Evolutionary conservation across 2,113 vertebrate genomes (phyloP).

Genomic region (Hipposideros armiger): DNA sequence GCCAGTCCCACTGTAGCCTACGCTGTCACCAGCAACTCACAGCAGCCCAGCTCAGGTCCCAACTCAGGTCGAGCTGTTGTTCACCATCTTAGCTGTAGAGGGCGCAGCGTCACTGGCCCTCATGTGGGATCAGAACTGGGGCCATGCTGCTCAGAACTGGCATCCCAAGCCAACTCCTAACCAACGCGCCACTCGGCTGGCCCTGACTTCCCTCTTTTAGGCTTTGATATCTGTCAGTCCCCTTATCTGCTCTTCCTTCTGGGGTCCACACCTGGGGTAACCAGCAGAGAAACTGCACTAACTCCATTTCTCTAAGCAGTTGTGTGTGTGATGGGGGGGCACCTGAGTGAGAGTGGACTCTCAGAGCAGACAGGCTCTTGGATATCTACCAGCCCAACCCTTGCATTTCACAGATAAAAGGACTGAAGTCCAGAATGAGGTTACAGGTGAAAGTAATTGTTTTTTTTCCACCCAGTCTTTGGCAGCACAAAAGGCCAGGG

Average conservation of each 20-base stretch:
- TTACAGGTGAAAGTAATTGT: constrained; percentile 13
- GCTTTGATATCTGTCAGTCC: background rate
- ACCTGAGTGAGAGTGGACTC: background rate
- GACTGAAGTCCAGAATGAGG: background rate
- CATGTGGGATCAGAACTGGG: no score
- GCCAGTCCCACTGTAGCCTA: no score
- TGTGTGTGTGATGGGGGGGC: background rate
- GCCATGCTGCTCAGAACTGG: no score
- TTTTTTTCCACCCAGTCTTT: background rate
- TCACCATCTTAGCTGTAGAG: no score
- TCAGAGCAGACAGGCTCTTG: background rate
- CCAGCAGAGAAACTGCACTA: background rate
- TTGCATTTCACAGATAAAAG: background rate
- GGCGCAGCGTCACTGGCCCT: no score
- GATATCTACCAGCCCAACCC: background rate
- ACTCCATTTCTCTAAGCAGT: background rate
- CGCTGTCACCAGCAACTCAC: no score
- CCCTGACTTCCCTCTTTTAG: constrained; percentile 15
- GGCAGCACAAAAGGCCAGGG: background rate
- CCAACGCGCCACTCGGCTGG: no score
- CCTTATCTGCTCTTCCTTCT: background rate
- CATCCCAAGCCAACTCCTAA: no score
- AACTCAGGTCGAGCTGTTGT: no score
- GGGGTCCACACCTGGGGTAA: background rate
- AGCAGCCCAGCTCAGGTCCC: no score